Percentiles rank a stretch among this genome's conserved stretches.
These are phyloP conservation scores for Ptycholaimellus sp. DNA, from an alignment of 2,888 invertebrate species.

Conservation along the genomic window DNA sequence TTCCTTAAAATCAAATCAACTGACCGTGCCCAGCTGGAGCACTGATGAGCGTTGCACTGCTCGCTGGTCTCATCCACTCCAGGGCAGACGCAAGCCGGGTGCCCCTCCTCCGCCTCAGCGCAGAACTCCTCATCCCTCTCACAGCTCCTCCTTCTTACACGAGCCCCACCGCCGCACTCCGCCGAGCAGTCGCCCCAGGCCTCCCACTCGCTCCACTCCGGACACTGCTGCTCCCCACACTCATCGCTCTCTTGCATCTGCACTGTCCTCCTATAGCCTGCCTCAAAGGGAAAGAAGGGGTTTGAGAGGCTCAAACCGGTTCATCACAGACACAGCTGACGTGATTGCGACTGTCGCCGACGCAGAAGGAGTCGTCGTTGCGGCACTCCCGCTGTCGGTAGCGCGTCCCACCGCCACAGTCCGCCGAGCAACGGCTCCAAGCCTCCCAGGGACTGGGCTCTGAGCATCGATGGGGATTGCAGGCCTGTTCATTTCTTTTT, in stretches of 20 bases:
- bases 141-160: conserved; percentile 1
- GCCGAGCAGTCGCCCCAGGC: background rate
- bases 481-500: background rate
- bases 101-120: too few relatives aligned
- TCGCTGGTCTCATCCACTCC: background rate
- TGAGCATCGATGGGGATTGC: background rate
- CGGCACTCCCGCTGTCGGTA: background rate
- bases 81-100: background rate
- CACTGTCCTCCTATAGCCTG: too few relatives aligned
- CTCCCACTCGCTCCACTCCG: background rate
- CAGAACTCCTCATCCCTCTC: too few relatives aligned
- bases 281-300: too few relatives aligned
- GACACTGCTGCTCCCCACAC: background rate
- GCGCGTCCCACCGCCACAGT: background rate
- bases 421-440: background rate
- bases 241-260: background rate
- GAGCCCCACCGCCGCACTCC: conserved; percentile 3
- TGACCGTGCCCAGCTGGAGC: too few relatives aligned
- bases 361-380: background rate
- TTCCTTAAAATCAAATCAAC: too few relatives aligned
- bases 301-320: too few relatives aligned
- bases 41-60: background rate
- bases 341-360: background rate
- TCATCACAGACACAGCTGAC: background rate
- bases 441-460: background rate